phyloP scores from a whole-genome alignment of 2,888 invertebrate genomes.

The Coenonympha glycerion region DNA sequence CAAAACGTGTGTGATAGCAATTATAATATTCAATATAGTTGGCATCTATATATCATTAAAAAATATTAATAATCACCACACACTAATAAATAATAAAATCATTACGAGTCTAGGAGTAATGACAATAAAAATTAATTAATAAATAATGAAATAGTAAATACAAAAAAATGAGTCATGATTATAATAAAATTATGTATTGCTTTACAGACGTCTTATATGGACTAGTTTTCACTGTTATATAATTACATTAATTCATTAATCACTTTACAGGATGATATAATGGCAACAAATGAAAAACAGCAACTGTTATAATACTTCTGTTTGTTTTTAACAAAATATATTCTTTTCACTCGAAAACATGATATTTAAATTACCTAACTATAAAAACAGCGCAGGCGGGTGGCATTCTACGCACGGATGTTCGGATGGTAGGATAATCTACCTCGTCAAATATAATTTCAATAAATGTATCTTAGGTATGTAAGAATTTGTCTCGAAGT shows the following conservation, averaged over 20 bases:
- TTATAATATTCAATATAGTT: constrained; percentile 60
- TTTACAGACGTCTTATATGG: constrained; percentile 39
- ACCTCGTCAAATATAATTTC: no score
- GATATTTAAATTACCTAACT: constrained; percentile 19
- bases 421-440: no score
- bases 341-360: constrained; percentile 28
- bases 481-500: no score
- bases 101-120: constrained; percentile 50
- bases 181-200: constrained; percentile 45
- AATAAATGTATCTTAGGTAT: no score
- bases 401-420: no score
- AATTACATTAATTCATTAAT: no score
- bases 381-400: no score
- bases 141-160: constrained; percentile 37
- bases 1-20: constrained; percentile 70
- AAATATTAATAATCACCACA: constrained; percentile 70
- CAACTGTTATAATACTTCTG: constrained; percentile 45
- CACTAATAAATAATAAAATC: constrained; percentile 68
- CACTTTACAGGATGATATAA: constrained; percentile 28
- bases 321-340: constrained; percentile 46
- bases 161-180: constrained; percentile 31
- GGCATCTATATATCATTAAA: constrained; percentile 36
- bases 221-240: constrained; percentile 36
- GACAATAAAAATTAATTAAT: constrained; percentile 58
- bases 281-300: constrained; percentile 39